Evolutionary conservation across 2,797 vertebrate species (phyloP).

Genomic region (Crenuchus spilurus): DNA sequence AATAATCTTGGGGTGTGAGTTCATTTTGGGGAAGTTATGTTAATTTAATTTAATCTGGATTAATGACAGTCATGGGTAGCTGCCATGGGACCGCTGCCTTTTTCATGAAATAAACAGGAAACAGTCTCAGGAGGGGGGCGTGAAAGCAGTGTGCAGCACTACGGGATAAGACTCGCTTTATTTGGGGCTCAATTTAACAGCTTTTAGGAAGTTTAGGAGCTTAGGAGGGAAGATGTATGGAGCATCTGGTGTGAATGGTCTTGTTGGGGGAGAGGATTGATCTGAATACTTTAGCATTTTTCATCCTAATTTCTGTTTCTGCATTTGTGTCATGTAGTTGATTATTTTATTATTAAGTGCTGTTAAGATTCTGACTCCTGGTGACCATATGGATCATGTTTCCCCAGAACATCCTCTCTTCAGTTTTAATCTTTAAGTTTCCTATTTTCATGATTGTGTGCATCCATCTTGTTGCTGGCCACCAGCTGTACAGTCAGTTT

Average conservation of each 20-base stretch:
- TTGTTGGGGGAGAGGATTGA: slow-evolving; percentile 53
- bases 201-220: slow-evolving; percentile 60
- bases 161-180: slow-evolving; percentile 66
- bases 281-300: slow-evolving; percentile 37
- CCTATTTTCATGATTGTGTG: no score
- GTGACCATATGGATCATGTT: no score
- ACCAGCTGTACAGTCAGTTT: no score
- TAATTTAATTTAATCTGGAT: slow-evolving; percentile 68
- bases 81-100: slow-evolving; percentile 56
- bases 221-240: slow-evolving; percentile 32
- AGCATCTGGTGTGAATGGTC: slow-evolving; percentile 55
- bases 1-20: slow-evolving; percentile 64
- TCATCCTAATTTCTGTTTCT: background rate
- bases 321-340: background rate
- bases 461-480: no score
- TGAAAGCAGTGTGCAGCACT: background rate
- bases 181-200: slow-evolving; percentile 68
- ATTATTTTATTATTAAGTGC: no score
- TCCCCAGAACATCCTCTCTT: no score
- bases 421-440: no score
- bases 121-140: slow-evolving; percentile 22
- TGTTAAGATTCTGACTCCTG: no score
- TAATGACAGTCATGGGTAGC: slow-evolving; percentile 59
- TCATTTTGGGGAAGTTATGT: slow-evolving; percentile 63
- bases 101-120: slow-evolving; percentile 68